Percentiles rank a stretch among this genome's conserved stretches.
Conservation (phyloP, 1,140 invertebrate species). For the Antheraea mylitta region DNA sequence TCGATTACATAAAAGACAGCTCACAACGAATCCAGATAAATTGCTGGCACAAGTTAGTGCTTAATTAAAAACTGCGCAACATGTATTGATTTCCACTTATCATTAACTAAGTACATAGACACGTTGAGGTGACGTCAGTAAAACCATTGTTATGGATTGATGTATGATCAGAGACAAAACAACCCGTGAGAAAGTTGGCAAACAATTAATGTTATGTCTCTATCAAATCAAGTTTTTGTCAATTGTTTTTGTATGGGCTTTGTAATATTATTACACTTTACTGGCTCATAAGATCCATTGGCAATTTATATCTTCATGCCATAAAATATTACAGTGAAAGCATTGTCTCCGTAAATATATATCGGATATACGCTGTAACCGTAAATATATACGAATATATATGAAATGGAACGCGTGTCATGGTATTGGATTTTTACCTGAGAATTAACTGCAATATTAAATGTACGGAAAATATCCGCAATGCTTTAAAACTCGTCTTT, state of each 20-base stretch:
- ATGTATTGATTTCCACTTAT: neutral
- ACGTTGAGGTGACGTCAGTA: neutral
- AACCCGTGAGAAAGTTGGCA: neutral
- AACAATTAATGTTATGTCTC: neutral
- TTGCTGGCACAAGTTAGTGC: neutral
- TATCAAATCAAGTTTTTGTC: neutral
- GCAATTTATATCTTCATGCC: too few species aligned
- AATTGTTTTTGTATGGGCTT: neutral
- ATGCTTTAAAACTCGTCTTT: too few species aligned
- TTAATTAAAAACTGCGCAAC: neutral
- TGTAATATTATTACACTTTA: neutral
- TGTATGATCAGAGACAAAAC: neutral
- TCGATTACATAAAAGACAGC: too few species aligned
- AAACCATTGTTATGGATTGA: neutral
- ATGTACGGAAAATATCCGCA: too few species aligned
- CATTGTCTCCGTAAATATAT: too few species aligned
- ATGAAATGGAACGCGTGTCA: too few species aligned
- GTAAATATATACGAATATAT: too few species aligned
- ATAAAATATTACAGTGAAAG: too few species aligned
- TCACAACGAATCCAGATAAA: too few species aligned
- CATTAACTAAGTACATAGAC: neutral
- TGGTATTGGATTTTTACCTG: too few species aligned
- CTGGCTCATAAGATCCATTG: neutral
- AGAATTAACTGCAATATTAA: too few species aligned
- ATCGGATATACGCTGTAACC: too few species aligned